Base-by-base conservation (phyloP, 2,888 invertebrate genomes). In the Dryocosmus kuriphilus region DNA sequence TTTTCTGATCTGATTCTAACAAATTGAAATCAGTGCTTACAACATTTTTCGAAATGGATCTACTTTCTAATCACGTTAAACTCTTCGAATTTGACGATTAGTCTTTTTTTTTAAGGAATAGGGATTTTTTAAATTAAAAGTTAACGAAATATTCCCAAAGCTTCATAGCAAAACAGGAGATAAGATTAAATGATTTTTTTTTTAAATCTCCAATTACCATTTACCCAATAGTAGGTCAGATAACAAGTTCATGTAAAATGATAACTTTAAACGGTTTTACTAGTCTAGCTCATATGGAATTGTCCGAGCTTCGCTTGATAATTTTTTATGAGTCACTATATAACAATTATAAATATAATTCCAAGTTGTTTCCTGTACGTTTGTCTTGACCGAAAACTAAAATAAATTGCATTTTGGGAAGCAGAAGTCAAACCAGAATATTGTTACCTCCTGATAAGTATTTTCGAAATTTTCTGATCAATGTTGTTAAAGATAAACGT, bases 141-240 rank as follows among this genome's bases (percentile, higher is more conserved):
- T 16, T 16, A 1, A 16, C 16, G 41, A 41, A 41, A 4, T 22
- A n/a, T 55, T 55, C 22, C 22, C n/a, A 22, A 55, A n/a, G 55
- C 55, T 55, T 60, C 6, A 14, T 24, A 24, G 27, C 27, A 60
- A 60, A 60, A 14, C 16, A 24, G 60, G 24, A 55, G 60, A 60
- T 60, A 27, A 60, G 27, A 60, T 60, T 27, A 27, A 60, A 27
- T 57, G n/a, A n/a, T n/a, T n/a, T 57, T 57, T 55, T 55, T 57
- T 22, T 11, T 11, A 0, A 16, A 14, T 41, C 8, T 51, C n/a
- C 51, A 51, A n/a, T 55, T 55, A 22, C 11, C 2, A 55, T 9
- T 55, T 55, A 9, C 22, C 55, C 22, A 55, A 55, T 55, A 55
- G 22, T 55, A 55, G 55, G 55, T 55, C 55, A 55, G 22, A 55